A percentile compares a stretch with the other conserved stretches of the same genome.
Conservation (phyloP, 2,888 invertebrate genomes). For the Cheilosia variabilis region DNA sequence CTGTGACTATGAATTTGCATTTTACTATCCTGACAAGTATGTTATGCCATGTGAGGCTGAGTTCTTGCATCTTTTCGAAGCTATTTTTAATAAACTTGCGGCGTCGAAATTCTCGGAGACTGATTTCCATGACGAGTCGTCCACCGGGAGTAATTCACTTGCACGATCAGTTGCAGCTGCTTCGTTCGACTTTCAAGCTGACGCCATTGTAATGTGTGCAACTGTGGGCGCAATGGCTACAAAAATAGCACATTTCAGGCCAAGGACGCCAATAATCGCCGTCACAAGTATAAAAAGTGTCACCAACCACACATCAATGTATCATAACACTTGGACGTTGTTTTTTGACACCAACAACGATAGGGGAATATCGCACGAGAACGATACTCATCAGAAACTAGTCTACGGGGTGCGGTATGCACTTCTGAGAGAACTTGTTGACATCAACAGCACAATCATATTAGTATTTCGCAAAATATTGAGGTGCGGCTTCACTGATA, state of each 20-base stretch:
- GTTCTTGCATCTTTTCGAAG: constrained; percentile 76
- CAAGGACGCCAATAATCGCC: constrained; percentile 79
- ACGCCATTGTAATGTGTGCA: constrained; percentile 79
- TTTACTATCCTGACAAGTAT: constrained; percentile 81
- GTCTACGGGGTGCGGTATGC: constrained; percentile 78
- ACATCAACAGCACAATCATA: constrained; percentile 76
- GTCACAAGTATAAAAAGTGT: constrained; percentile 79
- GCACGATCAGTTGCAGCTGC: constrained; percentile 79
- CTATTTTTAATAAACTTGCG: constrained; percentile 38
- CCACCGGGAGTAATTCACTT: constrained; percentile 78
- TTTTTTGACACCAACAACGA: neutral
- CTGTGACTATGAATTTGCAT: constrained; percentile 77
- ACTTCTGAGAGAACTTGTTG: constrained; percentile 71
- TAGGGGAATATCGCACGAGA: constrained; percentile 58
- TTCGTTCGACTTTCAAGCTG: constrained; percentile 78
- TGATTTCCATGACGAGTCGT: constrained; percentile 76
- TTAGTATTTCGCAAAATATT: constrained; percentile 78
- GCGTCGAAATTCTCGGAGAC: neutral
- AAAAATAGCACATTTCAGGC: constrained; percentile 81
- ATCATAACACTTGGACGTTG: constrained; percentile 77
- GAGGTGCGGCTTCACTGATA: constrained; percentile 78
- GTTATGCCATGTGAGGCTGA: constrained; percentile 72
- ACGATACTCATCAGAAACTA: constrained; percentile 77
- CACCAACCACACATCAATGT: constrained; percentile 78
- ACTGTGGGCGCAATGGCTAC: constrained; percentile 80